These are phyloP conservation scores for Diabrotica undecimpunctata DNA, from an alignment of 1,140 invertebrate species.

Conservation along the genomic window DNA sequence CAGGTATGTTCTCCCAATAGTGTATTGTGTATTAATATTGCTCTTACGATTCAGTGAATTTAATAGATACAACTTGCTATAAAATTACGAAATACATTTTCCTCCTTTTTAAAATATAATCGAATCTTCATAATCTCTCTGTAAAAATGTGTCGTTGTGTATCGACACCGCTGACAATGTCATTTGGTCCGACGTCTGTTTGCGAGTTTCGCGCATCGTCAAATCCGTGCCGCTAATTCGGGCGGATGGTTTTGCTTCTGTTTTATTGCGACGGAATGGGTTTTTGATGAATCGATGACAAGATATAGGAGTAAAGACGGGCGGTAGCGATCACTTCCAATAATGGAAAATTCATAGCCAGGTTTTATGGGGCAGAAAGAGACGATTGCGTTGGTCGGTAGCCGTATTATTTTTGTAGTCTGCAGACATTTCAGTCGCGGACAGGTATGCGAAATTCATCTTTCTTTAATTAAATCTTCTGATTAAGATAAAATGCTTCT, in stretches of 20 bases:
- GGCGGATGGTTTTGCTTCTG: conserved; percentile 10
- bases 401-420: background rate
- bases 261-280: conserved; percentile 15
- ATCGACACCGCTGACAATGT: conserved; percentile 8
- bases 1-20: no score
- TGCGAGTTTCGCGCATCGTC: conserved; percentile 1
- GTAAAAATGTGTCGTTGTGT: no score
- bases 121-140: no score
- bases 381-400: background rate
- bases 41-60: no score
- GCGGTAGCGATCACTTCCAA: conserved; percentile 1
- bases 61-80: no score
- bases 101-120: no score
- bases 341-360: conserved; percentile 1
- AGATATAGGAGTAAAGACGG: conserved; percentile 8
- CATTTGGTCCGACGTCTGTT: conserved; percentile 8
- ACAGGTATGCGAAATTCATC: background rate
- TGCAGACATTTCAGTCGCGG: background rate
- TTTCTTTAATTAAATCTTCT: background rate
- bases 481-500: no score
- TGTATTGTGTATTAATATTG: no score
- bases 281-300: conserved; percentile 16
- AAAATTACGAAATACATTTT: no score
- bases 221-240: conserved; percentile 13
- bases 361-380: background rate